Base-by-base conservation (phyloP, 2,797 vertebrate genomes). In the Ispidina lecontei region DNA sequence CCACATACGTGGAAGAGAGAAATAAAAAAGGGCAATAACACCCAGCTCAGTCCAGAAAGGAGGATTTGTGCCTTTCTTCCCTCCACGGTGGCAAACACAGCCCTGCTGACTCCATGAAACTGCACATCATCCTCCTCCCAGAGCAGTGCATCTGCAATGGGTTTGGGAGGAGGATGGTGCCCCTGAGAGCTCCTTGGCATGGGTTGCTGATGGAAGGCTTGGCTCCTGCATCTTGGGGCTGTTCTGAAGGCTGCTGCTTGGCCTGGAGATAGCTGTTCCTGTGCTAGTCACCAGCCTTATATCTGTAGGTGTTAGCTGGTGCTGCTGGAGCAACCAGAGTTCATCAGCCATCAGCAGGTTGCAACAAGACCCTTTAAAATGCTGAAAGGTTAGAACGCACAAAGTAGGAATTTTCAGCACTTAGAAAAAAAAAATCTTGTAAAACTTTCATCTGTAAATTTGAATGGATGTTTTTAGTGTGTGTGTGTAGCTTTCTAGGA, bases 301-400 rank as follows among this genome's bases (percentile, higher is more conserved):
- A 26, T 73, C 69, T 72, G 28, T 77, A n/a, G 7, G 1, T 33
- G 33, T 33, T 33, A 33, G 33, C 33, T 33, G 33, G 33, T 68
- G 51, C 80, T 91, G 79, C 84, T 63, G 81, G 29, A 77, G 78
- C 63, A 89, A 22, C 64, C 7, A 3, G 69, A 65, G 33, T 33
- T 33, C 43, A 16, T 62, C 74, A 54, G 67, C 84, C 62, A 44
- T n/a, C 44, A 77, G 29, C 80, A 65, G 28, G 64, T 74, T 74
- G 43, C 78, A 84, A 87, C 90, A 79, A 39, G 74, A 79, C 35
- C 20, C 28, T 78, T 93, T 51, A 64, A 82, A 84, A 71, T n/a
- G 14, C 71, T 71, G 71, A 68, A 87, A 52, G 43, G 14, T 76
- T 90, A 69, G 25, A 84, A 78, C 56, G 51, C 49, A 91, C 29